These are phyloP conservation scores for Pachymerium ferrugineum DNA, from an alignment of 2,888 invertebrate genomes.

Conservation along the genomic window DNA sequence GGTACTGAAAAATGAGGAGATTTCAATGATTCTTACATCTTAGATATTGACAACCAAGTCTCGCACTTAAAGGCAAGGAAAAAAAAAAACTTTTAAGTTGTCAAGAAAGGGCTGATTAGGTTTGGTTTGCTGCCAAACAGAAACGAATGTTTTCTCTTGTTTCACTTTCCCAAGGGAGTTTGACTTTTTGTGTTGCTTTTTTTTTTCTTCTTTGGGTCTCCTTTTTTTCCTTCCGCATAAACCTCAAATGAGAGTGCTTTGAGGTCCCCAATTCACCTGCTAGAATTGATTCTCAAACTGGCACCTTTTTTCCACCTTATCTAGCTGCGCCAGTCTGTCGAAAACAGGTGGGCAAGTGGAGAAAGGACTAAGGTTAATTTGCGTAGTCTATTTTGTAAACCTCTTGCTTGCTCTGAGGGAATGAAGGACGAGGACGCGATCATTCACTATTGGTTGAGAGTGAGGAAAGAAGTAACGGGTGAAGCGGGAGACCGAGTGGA, in stretches of 20 bases:
- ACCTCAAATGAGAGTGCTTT: not conserved
- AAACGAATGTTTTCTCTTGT: slow-evolving; percentile 27
- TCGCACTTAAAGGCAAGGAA: not conserved
- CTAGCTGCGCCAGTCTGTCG: not conserved
- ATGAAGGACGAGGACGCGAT: not conserved
- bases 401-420: not conserved
- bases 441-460: not conserved
- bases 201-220: not conserved
- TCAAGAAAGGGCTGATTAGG: slow-evolving; percentile 22
- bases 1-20: not conserved
- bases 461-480: not conserved
- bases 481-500: not conserved
- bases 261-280: slow-evolving; percentile 11
- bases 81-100: not conserved
- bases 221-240: not conserved
- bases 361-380: not conserved
- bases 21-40: not conserved
- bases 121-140: slow-evolving; percentile 22
- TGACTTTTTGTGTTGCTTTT: not conserved
- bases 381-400: not conserved
- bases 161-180: not conserved
- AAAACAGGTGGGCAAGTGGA: slow-evolving; percentile 19
- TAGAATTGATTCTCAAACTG: slow-evolving; percentile 22
- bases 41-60: not conserved
- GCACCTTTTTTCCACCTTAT: slow-evolving; percentile 5